Conservation (phyloP, 2,797 vertebrate species). For the Channa striata region DNA sequence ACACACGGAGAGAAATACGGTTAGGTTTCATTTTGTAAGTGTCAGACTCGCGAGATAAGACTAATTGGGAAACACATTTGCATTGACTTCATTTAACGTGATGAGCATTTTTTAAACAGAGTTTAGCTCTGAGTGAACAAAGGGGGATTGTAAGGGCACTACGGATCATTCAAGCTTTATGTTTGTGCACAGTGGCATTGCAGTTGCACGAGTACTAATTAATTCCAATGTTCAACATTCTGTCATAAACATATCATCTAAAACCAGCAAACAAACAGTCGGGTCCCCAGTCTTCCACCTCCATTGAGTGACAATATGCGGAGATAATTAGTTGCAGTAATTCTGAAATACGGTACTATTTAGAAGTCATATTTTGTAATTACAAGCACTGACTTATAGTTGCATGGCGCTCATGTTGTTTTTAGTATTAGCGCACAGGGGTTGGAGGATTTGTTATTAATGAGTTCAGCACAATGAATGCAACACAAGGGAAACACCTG, state of each 20-base stretch:
- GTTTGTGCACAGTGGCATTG: constrained; percentile 35
- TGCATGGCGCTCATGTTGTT: constrained; percentile 28
- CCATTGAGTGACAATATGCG: constrained; percentile 34
- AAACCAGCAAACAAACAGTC: constrained; percentile 15
- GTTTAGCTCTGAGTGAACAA: constrained; percentile 57
- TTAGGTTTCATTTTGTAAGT: constrained; percentile 32
- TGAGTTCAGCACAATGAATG: constrained; percentile 48
- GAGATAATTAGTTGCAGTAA: constrained; percentile 50
- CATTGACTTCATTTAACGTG: constrained; percentile 48
- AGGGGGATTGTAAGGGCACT: constrained; percentile 26
- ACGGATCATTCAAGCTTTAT: constrained; percentile 36
- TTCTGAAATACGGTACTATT: constrained; percentile 42
- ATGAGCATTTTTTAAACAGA: constrained; percentile 52
- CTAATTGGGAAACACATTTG: constrained; percentile 64
- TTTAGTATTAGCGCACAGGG: constrained; percentile 13
- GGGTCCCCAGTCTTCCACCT: constrained; percentile 28
- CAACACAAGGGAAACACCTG: constrained; percentile 62
- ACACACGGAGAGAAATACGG: background rate
- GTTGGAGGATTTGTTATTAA: constrained; percentile 49
- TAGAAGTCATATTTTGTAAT: constrained; percentile 43
- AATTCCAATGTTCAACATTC: constrained; percentile 33
- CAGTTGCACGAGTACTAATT: constrained; percentile 49
- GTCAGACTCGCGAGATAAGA: constrained; percentile 56
- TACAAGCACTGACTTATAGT: constrained; percentile 19
- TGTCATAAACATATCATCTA: constrained; percentile 35